Conservation (phyloP, 2,888 invertebrate genomes). For the Seladonia tumulorum region DNA sequence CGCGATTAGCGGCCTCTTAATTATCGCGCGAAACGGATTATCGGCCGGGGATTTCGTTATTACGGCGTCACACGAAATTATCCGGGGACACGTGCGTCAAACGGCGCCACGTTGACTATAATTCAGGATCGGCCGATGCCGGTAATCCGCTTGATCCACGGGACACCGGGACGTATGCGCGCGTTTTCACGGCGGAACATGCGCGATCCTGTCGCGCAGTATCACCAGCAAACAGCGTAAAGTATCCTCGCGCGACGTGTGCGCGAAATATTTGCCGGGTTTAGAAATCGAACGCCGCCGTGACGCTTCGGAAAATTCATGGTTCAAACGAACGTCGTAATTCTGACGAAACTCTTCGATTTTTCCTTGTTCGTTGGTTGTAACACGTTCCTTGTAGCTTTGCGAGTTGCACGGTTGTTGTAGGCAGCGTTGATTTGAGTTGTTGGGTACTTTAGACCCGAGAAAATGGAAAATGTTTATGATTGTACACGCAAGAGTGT, state of each 20-base stretch:
- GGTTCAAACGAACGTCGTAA: background rate
- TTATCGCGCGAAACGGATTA: slow-evolving; percentile 28
- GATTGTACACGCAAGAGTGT: background rate
- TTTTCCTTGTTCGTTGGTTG: background rate
- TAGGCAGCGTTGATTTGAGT: background rate
- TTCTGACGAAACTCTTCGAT: background rate
- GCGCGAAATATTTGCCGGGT: background rate
- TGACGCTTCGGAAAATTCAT: background rate
- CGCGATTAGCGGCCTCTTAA: slow-evolving; percentile 26
- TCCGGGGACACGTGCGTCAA: slow-evolving; percentile 19
- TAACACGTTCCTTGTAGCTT: background rate
- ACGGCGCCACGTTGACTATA: background rate
- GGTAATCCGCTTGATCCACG: slow-evolving; percentile 19
- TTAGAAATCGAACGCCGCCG: background rate
- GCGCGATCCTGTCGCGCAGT: no score
- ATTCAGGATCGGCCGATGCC: slow-evolving; percentile 20
- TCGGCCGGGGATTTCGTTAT: slow-evolving; percentile 21
- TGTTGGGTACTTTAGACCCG: background rate
- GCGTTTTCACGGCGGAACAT: background rate
- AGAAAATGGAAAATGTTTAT: no score
- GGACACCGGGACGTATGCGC: background rate
- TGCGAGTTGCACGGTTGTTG: no score
- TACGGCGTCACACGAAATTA: slow-evolving; percentile 29
- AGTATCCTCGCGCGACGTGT: no score
- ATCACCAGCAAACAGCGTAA: no score